phyloP scores from a whole-genome alignment of 2,797 vertebrate species.

The Etheostoma perlongum region DNA sequence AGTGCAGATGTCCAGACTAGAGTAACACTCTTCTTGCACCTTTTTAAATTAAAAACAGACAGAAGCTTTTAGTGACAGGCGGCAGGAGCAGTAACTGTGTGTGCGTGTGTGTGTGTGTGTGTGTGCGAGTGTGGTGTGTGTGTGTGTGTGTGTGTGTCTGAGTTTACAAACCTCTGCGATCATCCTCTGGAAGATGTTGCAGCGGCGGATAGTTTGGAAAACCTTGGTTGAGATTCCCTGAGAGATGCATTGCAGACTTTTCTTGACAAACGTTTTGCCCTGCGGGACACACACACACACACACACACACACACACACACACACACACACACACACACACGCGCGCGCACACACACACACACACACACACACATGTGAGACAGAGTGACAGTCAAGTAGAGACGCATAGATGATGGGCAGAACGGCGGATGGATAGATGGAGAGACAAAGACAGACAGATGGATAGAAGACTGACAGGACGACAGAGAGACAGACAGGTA shows the following conservation, averaged over 20 bases:
- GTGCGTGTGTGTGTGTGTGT: too few species aligned
- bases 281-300: conserved; percentile 56
- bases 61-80: too few species aligned
- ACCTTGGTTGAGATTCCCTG: conserved; percentile 91
- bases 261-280: conserved; percentile 97
- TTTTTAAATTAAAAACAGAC: too few species aligned
- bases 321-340: neutral
- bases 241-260: conserved; percentile 94
- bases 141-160: neutral
- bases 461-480: too few species aligned
- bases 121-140: too few species aligned
- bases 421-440: too few species aligned
- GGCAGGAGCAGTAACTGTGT: too few species aligned
- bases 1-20: conserved; percentile 91
- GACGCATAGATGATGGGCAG: too few species aligned
- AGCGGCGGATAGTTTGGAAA: conserved; percentile 92
- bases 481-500: too few species aligned
- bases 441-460: neutral
- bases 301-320: neutral
- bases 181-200: conserved; percentile 95
- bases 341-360: too few species aligned
- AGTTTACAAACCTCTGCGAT: conserved; percentile 86
- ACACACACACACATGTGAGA: neutral
- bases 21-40: conserved; percentile 95
- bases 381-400: too few species aligned